Evolutionary conservation across 2,888 invertebrate species (phyloP).

Genomic region (Morpho deidamia): DNA sequence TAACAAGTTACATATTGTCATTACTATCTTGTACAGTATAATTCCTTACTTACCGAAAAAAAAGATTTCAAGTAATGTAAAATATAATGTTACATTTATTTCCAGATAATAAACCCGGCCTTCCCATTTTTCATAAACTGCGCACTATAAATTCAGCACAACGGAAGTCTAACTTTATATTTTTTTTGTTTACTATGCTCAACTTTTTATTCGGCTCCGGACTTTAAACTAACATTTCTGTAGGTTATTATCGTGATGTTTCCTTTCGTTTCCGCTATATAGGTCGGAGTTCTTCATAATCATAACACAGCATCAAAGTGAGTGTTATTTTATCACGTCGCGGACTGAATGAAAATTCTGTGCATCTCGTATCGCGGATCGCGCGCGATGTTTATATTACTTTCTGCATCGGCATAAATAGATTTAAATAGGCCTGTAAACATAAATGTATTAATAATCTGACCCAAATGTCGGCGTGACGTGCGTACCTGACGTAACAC

Average conservation of each 20-base stretch:
- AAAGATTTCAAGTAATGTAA: too few relatives aligned
- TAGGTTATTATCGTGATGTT: background rate
- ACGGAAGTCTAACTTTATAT: constrained; percentile 5
- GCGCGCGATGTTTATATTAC: constrained; percentile 24
- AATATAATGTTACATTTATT: too few relatives aligned
- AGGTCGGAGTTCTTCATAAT: constrained; percentile 10
- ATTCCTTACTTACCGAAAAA: too few relatives aligned
- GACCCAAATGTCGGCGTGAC: constrained; percentile 68
- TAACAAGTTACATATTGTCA: too few relatives aligned
- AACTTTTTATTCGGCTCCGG: background rate
- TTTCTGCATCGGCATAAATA: constrained; percentile 41
- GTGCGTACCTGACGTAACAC: constrained; percentile 57
- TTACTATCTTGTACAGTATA: too few relatives aligned
- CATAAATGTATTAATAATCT: constrained; percentile 56
- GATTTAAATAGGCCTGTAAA: constrained; percentile 61
- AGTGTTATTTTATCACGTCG: constrained; percentile 10
- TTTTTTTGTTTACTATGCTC: constrained; percentile 1
- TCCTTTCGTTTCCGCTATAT: constrained; percentile 9
- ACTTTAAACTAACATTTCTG: background rate
- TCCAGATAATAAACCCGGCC: too few relatives aligned
- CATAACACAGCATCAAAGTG: constrained; percentile 17
- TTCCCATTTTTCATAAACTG: too few relatives aligned
- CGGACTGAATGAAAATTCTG: constrained; percentile 25
- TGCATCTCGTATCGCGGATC: constrained; percentile 16
- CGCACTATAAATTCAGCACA: background rate